Evolutionary conservation across 2,797 vertebrate species (phyloP).

Genomic region (Silurus aristotelis): DNA sequence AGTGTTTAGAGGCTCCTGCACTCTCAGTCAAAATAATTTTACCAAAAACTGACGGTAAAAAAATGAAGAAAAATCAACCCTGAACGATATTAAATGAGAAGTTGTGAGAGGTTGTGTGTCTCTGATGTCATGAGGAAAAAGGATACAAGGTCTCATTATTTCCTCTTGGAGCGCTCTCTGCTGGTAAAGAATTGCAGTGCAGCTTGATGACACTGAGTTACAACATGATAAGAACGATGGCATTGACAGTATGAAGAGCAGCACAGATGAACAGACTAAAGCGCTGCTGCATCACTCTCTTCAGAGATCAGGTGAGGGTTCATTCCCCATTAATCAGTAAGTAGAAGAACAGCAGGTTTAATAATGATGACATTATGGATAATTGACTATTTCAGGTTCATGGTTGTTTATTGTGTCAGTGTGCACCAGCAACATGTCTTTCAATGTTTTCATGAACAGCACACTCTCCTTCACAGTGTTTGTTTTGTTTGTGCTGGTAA

Average conservation of each 20-base stretch:
- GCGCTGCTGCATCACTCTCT: not conserved
- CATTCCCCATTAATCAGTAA: not conserved
- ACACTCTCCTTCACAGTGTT: not conserved
- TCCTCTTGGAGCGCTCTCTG: too few species aligned
- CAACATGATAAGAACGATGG: not conserved
- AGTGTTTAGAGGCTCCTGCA: not conserved
- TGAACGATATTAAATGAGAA: too few species aligned
- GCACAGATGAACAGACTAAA: not conserved
- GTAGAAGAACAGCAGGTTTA: not conserved
- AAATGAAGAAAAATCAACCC: too few species aligned
- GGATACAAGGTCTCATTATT: too few species aligned
- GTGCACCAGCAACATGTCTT: too few species aligned
- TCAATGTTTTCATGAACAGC: not conserved
- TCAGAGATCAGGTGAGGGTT: not conserved
- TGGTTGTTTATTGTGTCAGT: too few species aligned
- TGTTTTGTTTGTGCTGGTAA: not conserved
- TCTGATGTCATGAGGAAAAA: too few species aligned
- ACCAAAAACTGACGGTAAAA: too few species aligned
- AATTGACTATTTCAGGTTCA: not conserved
- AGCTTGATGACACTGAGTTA: not conserved
- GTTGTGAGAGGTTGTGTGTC: too few species aligned
- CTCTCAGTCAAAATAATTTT: not conserved
- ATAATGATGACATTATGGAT: too few species aligned
- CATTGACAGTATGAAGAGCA: not conserved
- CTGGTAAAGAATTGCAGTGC: not conserved